phyloP scores from a whole-genome alignment of 2,888 invertebrate genomes.

The Cantharis lateralis region DNA sequence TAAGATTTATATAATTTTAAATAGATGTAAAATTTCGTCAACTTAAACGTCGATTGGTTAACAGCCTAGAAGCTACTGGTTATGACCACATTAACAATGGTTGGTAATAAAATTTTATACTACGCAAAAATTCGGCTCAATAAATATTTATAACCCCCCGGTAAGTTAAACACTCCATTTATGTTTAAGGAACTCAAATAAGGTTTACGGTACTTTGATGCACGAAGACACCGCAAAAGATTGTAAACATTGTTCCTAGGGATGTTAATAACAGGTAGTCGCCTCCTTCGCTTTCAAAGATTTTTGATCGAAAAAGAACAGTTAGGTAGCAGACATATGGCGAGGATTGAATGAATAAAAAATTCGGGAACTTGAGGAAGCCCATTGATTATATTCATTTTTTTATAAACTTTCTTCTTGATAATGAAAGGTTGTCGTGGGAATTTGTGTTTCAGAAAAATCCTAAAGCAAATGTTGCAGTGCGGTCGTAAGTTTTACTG shows the following conservation, averaged over 20 bases:
- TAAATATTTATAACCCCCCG: conserved; percentile 11
- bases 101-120: not conserved
- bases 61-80: not conserved
- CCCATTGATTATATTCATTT: conserved; percentile 2
- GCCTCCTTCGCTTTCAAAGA: conserved; percentile 4
- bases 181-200: conserved; percentile 13
- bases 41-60: not conserved
- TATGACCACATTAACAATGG: not conserved
- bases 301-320: conserved; percentile 18
- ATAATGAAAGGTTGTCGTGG: conserved; percentile 8
- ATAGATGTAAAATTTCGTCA: not conserved
- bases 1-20: not conserved
- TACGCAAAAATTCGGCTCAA: conserved; percentile 7
- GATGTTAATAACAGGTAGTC: conserved; percentile 17
- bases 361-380: not conserved
- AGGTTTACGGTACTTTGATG: conserved; percentile 18
- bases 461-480: conserved; percentile 1
- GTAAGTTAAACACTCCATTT: conserved; percentile 8
- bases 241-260: conserved; percentile 14
- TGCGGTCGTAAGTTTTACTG: not conserved
- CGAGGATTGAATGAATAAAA: not conserved
- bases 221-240: conserved; percentile 6
- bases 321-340: conserved; percentile 20
- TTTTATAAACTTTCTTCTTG: not conserved
- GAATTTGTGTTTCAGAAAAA: not conserved